Conservation (phyloP, 2,888 invertebrate genomes). For the Galerucella pusilla region DNA sequence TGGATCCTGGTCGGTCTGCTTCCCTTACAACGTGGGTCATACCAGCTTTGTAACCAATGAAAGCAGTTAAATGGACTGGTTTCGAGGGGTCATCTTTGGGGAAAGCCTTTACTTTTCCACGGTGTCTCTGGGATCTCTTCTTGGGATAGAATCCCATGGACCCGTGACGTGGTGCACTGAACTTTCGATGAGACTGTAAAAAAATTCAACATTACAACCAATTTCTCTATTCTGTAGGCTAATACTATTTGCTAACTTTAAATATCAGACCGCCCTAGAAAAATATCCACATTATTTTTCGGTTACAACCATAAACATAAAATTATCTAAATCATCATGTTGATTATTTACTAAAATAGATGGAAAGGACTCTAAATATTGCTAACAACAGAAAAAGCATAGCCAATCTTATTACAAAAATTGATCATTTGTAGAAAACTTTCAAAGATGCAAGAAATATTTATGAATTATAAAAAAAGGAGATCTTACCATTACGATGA, state of each 20-base stretch:
- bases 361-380: constrained; percentile 9
- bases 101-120: constrained; percentile 99
- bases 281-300: constrained; percentile 73
- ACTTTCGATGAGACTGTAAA: constrained; percentile 98
- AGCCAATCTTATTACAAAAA: background rate
- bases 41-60: constrained; percentile 98
- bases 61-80: constrained; percentile 97
- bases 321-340: constrained; percentile 74
- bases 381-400: background rate
- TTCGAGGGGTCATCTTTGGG: constrained; percentile 97
- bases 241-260: background rate
- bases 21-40: constrained; percentile 99
- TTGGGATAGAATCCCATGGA: constrained; percentile 99
- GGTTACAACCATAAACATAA: constrained; percentile 73
- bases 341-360: constrained; percentile 9
- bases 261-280: constrained; percentile 81
- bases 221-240: background rate
- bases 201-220: constrained; percentile 25
- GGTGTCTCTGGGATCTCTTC: constrained; percentile 94
- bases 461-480: background rate
- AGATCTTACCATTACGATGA: constrained; percentile 27
- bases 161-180: constrained; percentile 99
- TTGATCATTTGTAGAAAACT: constrained; percentile 1
- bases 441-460: constrained; percentile 8
- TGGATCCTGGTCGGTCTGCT: constrained; percentile 98